phyloP scores from a whole-genome alignment of 2,888 invertebrate genomes.

The Boloria euphrosyne region DNA sequence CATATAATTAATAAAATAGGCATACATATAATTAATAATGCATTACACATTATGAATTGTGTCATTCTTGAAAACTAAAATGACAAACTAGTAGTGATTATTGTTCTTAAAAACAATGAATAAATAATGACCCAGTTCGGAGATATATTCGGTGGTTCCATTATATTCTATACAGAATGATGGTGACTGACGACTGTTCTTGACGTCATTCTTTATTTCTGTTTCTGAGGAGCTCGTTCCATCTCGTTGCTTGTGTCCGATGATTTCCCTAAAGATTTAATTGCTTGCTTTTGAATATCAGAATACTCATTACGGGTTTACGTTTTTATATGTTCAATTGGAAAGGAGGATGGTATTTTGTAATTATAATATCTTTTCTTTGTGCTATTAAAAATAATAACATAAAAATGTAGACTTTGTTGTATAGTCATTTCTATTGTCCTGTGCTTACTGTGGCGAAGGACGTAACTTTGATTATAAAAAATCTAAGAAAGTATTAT shows the following conservation, averaged over 20 bases:
- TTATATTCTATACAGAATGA: slow-evolving; percentile 12
- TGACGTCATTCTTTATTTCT: slow-evolving; percentile 18
- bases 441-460: no score
- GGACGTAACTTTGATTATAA: no score
- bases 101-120: slow-evolving; percentile 16
- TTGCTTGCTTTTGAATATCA: slow-evolving; percentile 12
- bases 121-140: slow-evolving; percentile 14
- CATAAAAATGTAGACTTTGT: no score
- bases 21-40: no score
- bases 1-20: no score
- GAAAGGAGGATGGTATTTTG: background rate
- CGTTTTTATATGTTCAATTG: background rate
- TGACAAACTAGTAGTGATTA: background rate
- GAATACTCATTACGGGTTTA: background rate
- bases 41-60: no score
- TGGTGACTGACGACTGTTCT: slow-evolving; percentile 9
- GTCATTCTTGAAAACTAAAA: background rate
- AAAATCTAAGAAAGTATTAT: no score
- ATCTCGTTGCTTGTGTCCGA: slow-evolving; percentile 9
- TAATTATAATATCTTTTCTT: background rate
- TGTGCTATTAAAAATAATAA: no score
- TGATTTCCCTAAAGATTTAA: slow-evolving; percentile 22
- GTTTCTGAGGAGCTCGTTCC: slow-evolving; percentile 9
- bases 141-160: slow-evolving; percentile 14
- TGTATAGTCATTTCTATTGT: no score